Percentiles rank a stretch among this genome's conserved stretches.
Evolutionary conservation across 2,888 invertebrate genomes (phyloP).

Genomic region (Thymelicus acteon): DNA sequence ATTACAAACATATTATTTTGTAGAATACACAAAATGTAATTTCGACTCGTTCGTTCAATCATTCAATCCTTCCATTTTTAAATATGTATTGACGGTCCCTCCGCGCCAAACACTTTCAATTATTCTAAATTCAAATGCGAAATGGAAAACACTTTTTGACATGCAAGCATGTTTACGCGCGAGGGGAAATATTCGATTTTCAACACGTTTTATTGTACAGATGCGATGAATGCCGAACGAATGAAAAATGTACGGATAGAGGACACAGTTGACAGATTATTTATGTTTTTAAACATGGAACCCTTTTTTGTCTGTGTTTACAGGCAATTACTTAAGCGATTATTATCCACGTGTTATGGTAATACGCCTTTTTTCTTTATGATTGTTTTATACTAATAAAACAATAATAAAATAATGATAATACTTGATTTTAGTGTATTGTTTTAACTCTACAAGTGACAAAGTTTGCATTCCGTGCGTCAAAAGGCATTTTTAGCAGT

Average conservation of each 20-base stretch:
- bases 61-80: slow-evolving; percentile 21
- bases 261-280: slow-evolving; percentile 14
- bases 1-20: no score
- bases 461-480: no score
- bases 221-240: slow-evolving; percentile 25
- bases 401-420: no score
- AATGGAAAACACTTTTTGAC: slow-evolving; percentile 36
- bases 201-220: slow-evolving; percentile 20
- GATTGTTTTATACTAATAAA: no score
- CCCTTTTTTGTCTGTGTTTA: not conserved
- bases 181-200: slow-evolving; percentile 36
- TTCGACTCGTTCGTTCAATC: slow-evolving; percentile 1
- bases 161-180: slow-evolving; percentile 33
- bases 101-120: slow-evolving; percentile 32
- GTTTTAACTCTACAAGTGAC: no score
- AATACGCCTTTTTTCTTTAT: no score
- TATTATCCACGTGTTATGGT: no score
- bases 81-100: slow-evolving; percentile 29
- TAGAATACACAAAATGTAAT: no score
- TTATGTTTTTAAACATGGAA: not conserved
- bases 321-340: no score
- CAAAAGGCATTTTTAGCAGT: no score
- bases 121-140: slow-evolving; percentile 37
- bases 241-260: slow-evolving; percentile 29
- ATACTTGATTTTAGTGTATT: no score